Conservation (phyloP, 2,888 invertebrate genomes). For the Agriopis marginaria region DNA sequence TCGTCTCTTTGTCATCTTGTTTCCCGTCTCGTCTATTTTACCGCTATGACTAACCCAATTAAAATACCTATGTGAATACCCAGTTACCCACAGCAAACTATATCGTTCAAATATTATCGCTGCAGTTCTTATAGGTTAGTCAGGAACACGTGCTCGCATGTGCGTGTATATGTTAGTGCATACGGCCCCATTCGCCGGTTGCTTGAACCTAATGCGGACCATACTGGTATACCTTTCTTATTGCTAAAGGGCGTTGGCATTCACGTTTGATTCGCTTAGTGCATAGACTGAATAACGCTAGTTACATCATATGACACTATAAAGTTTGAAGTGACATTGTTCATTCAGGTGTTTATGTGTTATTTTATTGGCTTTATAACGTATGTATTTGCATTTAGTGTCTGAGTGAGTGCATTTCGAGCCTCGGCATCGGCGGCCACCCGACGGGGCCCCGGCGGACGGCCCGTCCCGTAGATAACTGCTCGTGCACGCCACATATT, state of each 20-base stretch:
- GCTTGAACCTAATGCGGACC: slow-evolving; percentile 33
- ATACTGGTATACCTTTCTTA: slow-evolving; percentile 44
- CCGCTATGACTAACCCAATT: slow-evolving; percentile 15
- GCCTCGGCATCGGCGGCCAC: slow-evolving; percentile 63
- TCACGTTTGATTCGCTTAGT: slow-evolving; percentile 45
- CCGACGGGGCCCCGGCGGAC: slow-evolving; percentile 73
- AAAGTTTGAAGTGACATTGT: slow-evolving; percentile 22
- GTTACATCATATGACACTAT: slow-evolving; percentile 3
- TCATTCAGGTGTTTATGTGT: slow-evolving; percentile 20
- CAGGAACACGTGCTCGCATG: slow-evolving; percentile 31
- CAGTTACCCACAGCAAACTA: not conserved
- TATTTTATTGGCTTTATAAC: slow-evolving; percentile 34
- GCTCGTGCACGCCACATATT: slow-evolving; percentile 72
- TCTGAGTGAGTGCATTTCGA: slow-evolving; percentile 63
- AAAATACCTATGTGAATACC: slow-evolving; percentile 19
- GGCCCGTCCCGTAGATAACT: slow-evolving; percentile 74
- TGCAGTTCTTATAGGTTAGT: slow-evolving; percentile 33
- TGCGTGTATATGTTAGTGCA: slow-evolving; percentile 30
- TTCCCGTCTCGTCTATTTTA: slow-evolving; percentile 22
- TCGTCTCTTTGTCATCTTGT: slow-evolving; percentile 24
- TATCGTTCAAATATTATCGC: slow-evolving; percentile 11
- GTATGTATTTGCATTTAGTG: slow-evolving; percentile 58
- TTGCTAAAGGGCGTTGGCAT: slow-evolving; percentile 59
- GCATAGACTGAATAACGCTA: slow-evolving; percentile 1
- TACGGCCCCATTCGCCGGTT: slow-evolving; percentile 28